These are phyloP conservation scores for Rhopalosiphum padi DNA, from an alignment of 1,140 invertebrate genomes.

Conservation along the genomic window DNA sequence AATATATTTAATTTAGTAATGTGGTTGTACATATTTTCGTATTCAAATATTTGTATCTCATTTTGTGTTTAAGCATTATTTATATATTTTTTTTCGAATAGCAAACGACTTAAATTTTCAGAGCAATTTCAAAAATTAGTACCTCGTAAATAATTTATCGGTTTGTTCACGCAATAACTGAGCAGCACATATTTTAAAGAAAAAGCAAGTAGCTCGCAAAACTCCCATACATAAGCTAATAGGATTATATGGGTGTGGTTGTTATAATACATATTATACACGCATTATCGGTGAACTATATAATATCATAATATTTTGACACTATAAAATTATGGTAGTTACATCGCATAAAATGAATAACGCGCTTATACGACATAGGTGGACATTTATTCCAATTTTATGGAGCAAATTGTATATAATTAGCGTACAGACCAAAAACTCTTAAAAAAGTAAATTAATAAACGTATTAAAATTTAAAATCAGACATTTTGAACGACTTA, in stretches of 20 bases:
- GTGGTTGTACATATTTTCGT: neutral
- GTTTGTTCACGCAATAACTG: neutral
- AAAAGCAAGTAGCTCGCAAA: neutral
- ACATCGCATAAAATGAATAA: neutral
- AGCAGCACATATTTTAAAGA: neutral
- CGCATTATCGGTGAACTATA: neutral
- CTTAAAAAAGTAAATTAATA: neutral
- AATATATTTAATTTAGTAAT: neutral
- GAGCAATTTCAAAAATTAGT: neutral
- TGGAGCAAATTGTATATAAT: neutral
- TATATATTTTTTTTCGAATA: neutral
- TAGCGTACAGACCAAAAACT: neutral
- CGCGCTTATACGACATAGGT: neutral
- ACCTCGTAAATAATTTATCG: neutral
- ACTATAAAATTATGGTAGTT: neutral
- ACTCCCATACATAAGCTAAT: conserved; percentile 6
- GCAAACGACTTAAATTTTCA: neutral
- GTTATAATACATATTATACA: neutral
- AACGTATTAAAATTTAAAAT: neutral
- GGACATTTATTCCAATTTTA: neutral
- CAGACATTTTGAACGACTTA: neutral
- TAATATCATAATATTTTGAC: conserved; percentile 41
- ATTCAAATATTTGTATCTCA: neutral
- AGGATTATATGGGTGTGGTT: conserved; percentile 25
- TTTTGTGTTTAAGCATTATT: neutral